Conservation (phyloP, 2,797 vertebrate species). For the Onychomys leucogaster region DNA sequence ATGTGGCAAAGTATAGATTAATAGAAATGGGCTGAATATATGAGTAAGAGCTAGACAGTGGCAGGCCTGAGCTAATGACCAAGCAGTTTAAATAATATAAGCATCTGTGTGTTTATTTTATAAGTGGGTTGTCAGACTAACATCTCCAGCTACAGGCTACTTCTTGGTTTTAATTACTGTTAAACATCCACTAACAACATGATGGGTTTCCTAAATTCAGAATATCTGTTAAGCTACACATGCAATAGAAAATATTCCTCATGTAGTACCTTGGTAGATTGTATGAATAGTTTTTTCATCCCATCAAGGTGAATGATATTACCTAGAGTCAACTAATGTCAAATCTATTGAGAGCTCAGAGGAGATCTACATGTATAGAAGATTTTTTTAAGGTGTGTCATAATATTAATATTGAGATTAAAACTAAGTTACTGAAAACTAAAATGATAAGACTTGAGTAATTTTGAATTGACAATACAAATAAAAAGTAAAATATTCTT, state of each 20-base stretch:
- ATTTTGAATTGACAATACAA: slow-evolving; percentile 47
- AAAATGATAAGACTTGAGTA: slow-evolving; percentile 25
- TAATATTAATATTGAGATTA: slow-evolving; percentile 19
- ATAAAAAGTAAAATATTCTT: slow-evolving; percentile 28
- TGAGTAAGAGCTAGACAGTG: too few species aligned
- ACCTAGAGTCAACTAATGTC: neutral
- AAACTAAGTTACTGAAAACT: slow-evolving; percentile 24
- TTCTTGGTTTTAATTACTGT: neutral
- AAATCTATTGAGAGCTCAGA: neutral
- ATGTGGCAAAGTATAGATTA: too few species aligned
- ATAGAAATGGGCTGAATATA: too few species aligned
- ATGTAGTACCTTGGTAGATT: neutral
- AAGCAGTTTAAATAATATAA: too few species aligned
- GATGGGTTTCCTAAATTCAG: neutral
- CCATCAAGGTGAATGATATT: neutral
- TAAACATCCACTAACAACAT: neutral
- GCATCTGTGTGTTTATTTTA: too few species aligned
- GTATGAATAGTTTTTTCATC: neutral
- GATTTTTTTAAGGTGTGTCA: neutral
- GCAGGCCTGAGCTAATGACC: too few species aligned
- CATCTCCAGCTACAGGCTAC: too few species aligned
- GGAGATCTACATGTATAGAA: neutral
- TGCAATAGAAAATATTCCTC: neutral
- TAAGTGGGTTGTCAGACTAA: too few species aligned
- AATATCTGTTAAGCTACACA: neutral